phyloP scores from a whole-genome alignment of 2,888 invertebrate genomes.

The Odontothrips loti region DNA sequence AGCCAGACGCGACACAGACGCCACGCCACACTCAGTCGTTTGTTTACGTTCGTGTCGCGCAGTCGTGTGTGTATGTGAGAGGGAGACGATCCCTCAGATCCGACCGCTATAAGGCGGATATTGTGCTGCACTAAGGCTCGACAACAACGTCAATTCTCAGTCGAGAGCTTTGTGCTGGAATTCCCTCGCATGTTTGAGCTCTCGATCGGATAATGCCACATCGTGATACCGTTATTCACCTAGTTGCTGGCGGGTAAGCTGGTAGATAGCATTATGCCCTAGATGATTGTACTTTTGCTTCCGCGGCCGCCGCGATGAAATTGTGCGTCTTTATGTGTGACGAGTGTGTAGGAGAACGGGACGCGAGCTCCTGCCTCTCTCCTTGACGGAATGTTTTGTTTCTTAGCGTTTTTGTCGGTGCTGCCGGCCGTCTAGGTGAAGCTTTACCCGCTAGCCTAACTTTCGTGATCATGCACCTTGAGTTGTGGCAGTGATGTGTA shows the following conservation, averaged over 20 bases:
- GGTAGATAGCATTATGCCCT: conserved; percentile 31
- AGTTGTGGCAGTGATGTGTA: conserved; percentile 23
- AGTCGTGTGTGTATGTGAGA: not conserved
- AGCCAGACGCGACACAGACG: not conserved
- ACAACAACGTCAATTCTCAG: not conserved
- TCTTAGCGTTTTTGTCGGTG: conserved; percentile 13
- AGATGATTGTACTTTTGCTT: not conserved
- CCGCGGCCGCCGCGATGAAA: conserved; percentile 33
- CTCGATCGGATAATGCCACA: conserved; percentile 4
- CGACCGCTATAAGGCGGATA: not conserved
- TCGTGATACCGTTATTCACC: conserved; percentile 81
- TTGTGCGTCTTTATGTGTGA: conserved; percentile 21
- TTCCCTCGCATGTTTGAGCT: not conserved
- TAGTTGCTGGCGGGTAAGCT: conserved; percentile 92
- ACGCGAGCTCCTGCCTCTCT: conserved; percentile 30
- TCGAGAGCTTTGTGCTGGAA: not conserved
- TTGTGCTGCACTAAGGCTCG: not conserved
- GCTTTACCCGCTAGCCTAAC: conserved; percentile 25
- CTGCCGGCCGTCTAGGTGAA: conserved; percentile 17
- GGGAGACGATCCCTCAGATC: not conserved
- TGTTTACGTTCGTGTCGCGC: conserved; percentile 12
- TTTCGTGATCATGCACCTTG: conserved; percentile 20
- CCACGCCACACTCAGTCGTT: conserved; percentile 16
- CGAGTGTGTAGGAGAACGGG: not conserved
- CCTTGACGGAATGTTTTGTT: not conserved